Base-by-base conservation (phyloP, 2,888 invertebrate genomes). In the Dermolepida albohirtum region DNA sequence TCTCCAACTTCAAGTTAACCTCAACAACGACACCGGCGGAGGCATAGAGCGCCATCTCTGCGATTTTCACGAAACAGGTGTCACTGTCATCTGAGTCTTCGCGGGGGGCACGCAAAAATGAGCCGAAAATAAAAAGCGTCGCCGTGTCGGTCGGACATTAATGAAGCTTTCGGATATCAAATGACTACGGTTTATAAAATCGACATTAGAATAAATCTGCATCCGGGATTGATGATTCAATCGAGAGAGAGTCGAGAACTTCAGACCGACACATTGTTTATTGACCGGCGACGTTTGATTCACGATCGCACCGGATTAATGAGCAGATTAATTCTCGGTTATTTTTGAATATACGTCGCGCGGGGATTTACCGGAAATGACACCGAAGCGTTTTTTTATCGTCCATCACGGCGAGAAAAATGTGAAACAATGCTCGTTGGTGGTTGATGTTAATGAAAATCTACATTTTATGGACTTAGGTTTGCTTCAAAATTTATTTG, bases 201-300 rank as follows among this genome's bases (percentile, higher is more conserved):
- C 47, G 59, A 17, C 59, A 62, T 62, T 62, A 62, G 59, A 47
- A 62, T 62, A 62, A 62, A 62, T 62, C 59, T 62, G 34, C 59
- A 62, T 62, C 34, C 59, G 59, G 47, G 39, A 62, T 62, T 62
- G 59, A 62, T 62, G 59, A 67, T 59, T 59, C 51, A 67, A 67
- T 67, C 66, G 66, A 49, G 55, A 40, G 44, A 47, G 27, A 52
- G 49, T 55, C 49, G 41, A 63, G 64, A 71, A 71, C 59, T 47
- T 62, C 59, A 62, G 59, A 62, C 59, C 27, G 59, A 62, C 59
- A 44, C 59, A 44, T 59, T 62, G 59, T 62, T 62, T 62, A 62
- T 62, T 62, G 47, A 49, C 59, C 43, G 59, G 47, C 49, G 49
- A 47, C 59, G 47, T 47, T 62, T 62, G 59, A 62, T 62, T 62